Base-by-base conservation (phyloP, 1,140 invertebrate genomes). In the Meteorus sp. region DNA sequence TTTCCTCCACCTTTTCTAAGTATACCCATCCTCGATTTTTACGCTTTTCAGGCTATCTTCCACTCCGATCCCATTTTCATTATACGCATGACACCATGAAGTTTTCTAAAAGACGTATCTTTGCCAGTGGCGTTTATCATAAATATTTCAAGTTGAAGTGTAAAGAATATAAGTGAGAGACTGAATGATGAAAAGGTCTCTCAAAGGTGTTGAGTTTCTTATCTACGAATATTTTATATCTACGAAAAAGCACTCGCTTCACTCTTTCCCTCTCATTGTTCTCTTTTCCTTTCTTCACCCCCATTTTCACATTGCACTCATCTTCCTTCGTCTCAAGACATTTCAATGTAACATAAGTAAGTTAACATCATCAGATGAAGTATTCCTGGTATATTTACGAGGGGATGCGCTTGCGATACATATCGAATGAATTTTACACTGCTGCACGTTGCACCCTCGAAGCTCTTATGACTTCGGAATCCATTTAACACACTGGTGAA, bases 391-490 rank as follows among this genome's bases (percentile, higher is more conserved):
- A 23, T 22, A 56, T 56, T 47, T 29, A 44, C 41, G 53, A 56
- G 53, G 27, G 39, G 45, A 27, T 15, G 45, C 11, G 29, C n/a
- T n/a, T 27, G 39, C 4, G 41, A 33, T 56, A 56, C 29, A 56
- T 44, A 15, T 57, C 43, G 17, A 29, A 48, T 25, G 44, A 58
- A 51, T 58, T 58, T 50, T 17, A n/a, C 29, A 11, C 8, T 20
- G 33, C 22, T 11, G 13, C 9, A 27, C 31, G n/a, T 27, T 58
- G 37, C 22, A 33, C 19, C 27, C 19, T 37, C 27, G 31, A 4
- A 23, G n/a, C 37, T 56, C 55, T 48, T 64, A 64, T 64, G 62
- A 66, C 55, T 66, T 66, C 63, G 62, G 61, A 64, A 66, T 66
- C 62, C 48, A 53, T 61, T 66, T 66, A 64, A 66, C 52, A 9